These are phyloP conservation scores for Drosophila sulfurigaster DNA, from an alignment of 1,140 invertebrate species.

Conservation along the genomic window DNA sequence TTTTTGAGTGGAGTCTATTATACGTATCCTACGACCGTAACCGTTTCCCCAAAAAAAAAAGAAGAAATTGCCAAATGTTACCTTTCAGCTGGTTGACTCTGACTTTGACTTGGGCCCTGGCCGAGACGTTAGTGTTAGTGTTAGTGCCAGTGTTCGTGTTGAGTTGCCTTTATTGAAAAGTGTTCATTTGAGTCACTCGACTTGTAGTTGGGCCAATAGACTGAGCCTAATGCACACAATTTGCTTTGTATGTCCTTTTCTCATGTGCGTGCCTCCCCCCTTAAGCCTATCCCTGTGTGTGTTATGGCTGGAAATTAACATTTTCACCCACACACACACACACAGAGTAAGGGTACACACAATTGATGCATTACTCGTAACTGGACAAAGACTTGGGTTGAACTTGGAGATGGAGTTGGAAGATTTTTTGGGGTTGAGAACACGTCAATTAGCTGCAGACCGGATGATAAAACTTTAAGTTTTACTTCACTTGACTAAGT, in stretches of 20 bases:
- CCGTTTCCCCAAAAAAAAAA: conserved; percentile 33
- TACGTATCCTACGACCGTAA: conserved; percentile 77
- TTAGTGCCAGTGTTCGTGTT: conserved; percentile 23
- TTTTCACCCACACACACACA: conserved; percentile 50
- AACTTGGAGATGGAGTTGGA: neutral
- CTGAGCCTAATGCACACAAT: conserved; percentile 69
- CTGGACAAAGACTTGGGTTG: conserved; percentile 28
- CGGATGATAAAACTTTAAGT: conserved; percentile 61
- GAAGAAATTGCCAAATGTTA: conserved; percentile 68
- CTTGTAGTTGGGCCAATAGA: conserved; percentile 8
- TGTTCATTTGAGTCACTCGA: conserved; percentile 45
- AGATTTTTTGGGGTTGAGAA: conserved; percentile 2
- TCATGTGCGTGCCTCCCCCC: neutral
- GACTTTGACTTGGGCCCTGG: conserved; percentile 12
- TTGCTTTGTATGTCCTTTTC: conserved; percentile 60
- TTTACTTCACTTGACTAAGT: conserved; percentile 64
- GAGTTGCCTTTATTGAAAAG: conserved; percentile 65
- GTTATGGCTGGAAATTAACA: conserved; percentile 63
- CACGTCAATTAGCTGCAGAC: conserved; percentile 50
- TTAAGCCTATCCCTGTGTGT: conserved; percentile 32
- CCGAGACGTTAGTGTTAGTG: neutral
- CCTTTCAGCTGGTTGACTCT: conserved; percentile 64
- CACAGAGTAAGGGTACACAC: conserved; percentile 10
- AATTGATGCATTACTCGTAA: conserved; percentile 57
- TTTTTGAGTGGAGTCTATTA: conserved; percentile 67